Evolutionary conservation across 1,140 invertebrate species (phyloP).

Genomic region (Euborellia annulipes): DNA sequence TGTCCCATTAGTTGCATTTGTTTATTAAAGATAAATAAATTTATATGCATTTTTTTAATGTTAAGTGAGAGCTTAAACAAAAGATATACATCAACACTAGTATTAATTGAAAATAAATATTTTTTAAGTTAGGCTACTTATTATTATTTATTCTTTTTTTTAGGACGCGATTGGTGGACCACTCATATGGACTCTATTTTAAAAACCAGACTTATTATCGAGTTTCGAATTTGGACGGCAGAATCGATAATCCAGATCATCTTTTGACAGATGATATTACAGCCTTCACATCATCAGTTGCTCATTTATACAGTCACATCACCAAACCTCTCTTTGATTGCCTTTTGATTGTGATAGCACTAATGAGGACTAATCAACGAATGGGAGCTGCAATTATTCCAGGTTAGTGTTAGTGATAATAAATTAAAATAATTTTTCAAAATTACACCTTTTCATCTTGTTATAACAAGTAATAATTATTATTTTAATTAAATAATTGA

Average conservation of each 20-base stretch:
- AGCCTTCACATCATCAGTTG: slow-evolving; percentile 78
- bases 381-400: slow-evolving; percentile 66
- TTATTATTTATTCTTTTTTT: slow-evolving; percentile 14
- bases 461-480: no score
- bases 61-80: no score
- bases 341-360: slow-evolving; percentile 67
- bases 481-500: no score
- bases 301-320: slow-evolving; percentile 91
- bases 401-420: no score
- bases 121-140: no score
- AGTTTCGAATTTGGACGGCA: slow-evolving; percentile 74
- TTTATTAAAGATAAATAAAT: no score
- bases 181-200: slow-evolving; percentile 90
- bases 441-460: no score
- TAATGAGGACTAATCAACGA: slow-evolving; percentile 59
- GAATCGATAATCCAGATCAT: slow-evolving; percentile 92
- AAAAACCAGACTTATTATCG: slow-evolving; percentile 90
- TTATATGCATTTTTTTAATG: no score
- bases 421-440: no score
- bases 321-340: slow-evolving; percentile 93
- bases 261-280: slow-evolving; percentile 94
- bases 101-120: no score
- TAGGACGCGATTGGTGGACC: slow-evolving; percentile 71
- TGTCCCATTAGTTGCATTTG: no score
- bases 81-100: no score